Conservation (phyloP, 2,113 vertebrate genomes). For the Hassar affinis region DNA sequence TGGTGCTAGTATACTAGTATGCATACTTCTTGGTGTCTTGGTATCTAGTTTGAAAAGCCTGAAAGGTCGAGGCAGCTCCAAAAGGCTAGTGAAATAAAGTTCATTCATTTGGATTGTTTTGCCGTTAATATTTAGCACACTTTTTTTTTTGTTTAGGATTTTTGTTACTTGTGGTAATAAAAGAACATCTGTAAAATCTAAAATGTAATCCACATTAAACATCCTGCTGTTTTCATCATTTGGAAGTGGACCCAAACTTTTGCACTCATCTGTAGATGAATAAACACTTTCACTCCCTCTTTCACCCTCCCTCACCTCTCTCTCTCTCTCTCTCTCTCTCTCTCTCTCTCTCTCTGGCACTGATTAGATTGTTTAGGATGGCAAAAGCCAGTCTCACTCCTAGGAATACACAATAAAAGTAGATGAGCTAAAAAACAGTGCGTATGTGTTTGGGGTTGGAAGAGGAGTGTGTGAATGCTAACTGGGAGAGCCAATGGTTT, state of each 20-base stretch:
- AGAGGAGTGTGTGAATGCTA: slow-evolving; percentile 16
- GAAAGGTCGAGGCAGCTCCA: neutral
- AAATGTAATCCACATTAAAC: slow-evolving; percentile 5
- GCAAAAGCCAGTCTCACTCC: neutral
- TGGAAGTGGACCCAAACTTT: neutral
- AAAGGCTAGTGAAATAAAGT: neutral
- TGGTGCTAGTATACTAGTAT: neutral
- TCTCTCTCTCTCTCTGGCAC: neutral
- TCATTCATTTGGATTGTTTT: neutral
- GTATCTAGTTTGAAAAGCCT: neutral
- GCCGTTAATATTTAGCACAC: neutral
- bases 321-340: neutral
- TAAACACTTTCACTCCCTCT: neutral
- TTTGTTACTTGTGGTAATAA: neutral
- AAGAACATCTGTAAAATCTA: slow-evolving; percentile 25
- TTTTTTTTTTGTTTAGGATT: neutral
- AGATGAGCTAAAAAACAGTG: slow-evolving; percentile 3
- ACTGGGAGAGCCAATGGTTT: slow-evolving; percentile 7
- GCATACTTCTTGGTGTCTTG: neutral
- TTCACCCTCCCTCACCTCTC: neutral
- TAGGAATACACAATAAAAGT: slow-evolving; percentile 23
- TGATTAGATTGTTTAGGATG: slow-evolving; percentile 18
- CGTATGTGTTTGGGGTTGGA: neutral
- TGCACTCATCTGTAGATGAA: slow-evolving; percentile 12
- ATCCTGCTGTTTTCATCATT: slow-evolving; percentile 12